Conservation (phyloP, 2,113 vertebrate species). For the Hoplias malabaricus region DNA sequence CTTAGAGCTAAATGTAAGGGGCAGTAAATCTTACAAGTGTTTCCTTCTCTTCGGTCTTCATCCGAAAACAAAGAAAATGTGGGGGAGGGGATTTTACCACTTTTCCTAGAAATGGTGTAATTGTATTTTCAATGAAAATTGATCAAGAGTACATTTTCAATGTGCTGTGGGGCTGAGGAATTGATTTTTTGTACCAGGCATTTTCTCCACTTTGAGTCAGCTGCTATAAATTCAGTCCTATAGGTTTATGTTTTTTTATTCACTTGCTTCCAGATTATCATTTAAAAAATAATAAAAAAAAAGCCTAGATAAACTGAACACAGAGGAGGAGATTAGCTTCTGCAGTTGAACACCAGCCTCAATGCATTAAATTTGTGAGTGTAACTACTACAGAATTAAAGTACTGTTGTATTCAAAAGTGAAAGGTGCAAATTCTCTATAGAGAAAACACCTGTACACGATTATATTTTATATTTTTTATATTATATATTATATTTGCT, state of each 20-base stretch:
- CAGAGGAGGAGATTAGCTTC: no score
- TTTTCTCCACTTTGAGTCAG: conserved; percentile 58
- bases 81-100: conserved; percentile 59
- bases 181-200: conserved; percentile 59
- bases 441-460: no score
- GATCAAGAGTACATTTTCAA: conserved; percentile 62
- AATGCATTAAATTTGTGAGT: no score
- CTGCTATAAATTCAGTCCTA: conserved; percentile 56
- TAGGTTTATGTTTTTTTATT: background rate
- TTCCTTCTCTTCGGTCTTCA: background rate
- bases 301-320: no score
- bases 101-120: conserved; percentile 60
- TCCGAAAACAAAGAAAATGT: conserved; percentile 51
- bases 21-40: background rate
- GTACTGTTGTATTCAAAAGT: no score
- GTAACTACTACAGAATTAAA: no score
- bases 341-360: no score
- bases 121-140: conserved; percentile 72
- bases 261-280: background rate
- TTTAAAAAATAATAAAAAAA: no score
- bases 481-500: no score
- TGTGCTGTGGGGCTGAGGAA: conserved; percentile 55
- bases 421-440: no score
- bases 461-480: no score
- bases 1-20: background rate